Conservation (phyloP, 2,888 invertebrate genomes). For the Orchesella flavescens region DNA sequence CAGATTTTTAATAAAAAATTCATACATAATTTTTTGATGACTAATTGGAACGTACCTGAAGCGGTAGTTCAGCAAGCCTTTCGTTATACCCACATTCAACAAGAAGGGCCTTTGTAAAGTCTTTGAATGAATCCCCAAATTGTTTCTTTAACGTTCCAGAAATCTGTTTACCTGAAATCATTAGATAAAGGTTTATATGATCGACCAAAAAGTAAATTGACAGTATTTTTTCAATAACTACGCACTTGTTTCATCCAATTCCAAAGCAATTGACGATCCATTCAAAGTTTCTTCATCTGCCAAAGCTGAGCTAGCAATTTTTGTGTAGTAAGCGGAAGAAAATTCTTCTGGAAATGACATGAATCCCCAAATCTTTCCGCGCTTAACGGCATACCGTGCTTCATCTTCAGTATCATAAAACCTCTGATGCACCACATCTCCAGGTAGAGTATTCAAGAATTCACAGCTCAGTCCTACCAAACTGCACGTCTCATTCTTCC, state of each 20-base stretch:
- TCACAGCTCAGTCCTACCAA: conserved; percentile 49
- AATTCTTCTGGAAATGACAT: conserved; percentile 59
- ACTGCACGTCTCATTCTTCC: conserved; percentile 46
- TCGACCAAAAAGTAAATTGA: not conserved
- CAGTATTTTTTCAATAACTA: not conserved
- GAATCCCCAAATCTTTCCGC: conserved; percentile 62
- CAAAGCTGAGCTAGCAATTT: conserved; percentile 56
- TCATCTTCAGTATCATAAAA: conserved; percentile 55
- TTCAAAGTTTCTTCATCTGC: conserved; percentile 59
- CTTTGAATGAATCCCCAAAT: conserved; percentile 57
- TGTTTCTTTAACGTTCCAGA: conserved; percentile 53
- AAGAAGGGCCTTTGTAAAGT: conserved; percentile 56
- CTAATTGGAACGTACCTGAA: conserved; percentile 44
- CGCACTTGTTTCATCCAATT: conserved; percentile 63
- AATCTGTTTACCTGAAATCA: conserved; percentile 45
- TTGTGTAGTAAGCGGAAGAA: conserved; percentile 46
- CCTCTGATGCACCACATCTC: conserved; percentile 44
- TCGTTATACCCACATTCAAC: conserved; percentile 55
- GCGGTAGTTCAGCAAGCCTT: conserved; percentile 57
- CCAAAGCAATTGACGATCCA: conserved; percentile 49
- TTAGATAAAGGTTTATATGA: not conserved
- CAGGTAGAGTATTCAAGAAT: conserved; percentile 53
- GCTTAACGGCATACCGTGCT: conserved; percentile 49
- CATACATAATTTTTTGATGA: not conserved
- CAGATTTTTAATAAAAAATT: not conserved